A percentile compares a stretch with the other conserved stretches of the same genome.
phyloP scores from a whole-genome alignment of 2,113 vertebrate genomes.

The Nesogale talazaci region DNA sequence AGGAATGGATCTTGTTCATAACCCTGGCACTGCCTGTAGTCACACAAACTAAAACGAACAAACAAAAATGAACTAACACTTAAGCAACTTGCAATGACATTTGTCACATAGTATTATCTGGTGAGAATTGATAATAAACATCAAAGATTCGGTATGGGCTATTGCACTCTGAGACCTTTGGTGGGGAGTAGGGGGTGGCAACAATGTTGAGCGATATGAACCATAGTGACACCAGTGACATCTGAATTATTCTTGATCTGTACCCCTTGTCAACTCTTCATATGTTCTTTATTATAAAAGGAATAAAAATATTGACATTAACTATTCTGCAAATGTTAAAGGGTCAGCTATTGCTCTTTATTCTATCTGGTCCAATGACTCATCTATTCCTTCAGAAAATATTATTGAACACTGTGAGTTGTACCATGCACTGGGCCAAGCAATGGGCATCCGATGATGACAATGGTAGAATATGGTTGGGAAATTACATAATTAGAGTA shows the following conservation, averaged over 20 bases:
- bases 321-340: not conserved
- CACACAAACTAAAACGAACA: not conserved
- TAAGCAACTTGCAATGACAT: not conserved
- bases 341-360: not conserved
- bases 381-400: not conserved
- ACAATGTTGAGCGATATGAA: not conserved
- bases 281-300: constrained; percentile 15
- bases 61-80: no score
- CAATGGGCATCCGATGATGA: no score
- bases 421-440: not conserved
- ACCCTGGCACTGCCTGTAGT: not conserved
- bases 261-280: not conserved
- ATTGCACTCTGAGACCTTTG: no score
- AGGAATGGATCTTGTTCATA: not conserved
- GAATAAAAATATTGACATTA: constrained; percentile 46
- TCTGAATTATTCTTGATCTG: not conserved
- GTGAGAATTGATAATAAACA: not conserved
- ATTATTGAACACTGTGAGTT: no score
- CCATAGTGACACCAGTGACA: not conserved
- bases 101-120: not conserved
- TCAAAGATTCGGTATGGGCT: not conserved
- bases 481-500: not conserved
- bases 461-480: not conserved
- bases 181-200: not conserved
- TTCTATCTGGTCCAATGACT: fast-evolving